Conservation (phyloP, 1,140 invertebrate species). For the Drosophila rufa region DNA sequence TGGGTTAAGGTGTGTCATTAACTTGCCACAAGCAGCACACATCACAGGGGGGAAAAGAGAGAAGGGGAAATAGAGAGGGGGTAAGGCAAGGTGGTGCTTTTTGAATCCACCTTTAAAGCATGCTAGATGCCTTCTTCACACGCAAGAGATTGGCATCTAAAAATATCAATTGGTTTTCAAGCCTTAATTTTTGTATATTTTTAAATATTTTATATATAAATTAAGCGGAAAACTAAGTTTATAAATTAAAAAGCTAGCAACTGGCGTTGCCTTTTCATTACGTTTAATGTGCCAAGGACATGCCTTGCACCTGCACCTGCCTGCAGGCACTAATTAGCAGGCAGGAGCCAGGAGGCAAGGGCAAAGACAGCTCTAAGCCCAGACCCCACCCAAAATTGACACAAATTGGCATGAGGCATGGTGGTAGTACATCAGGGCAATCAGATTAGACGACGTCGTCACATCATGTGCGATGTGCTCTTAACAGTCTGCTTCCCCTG, state of each 20-base stretch:
- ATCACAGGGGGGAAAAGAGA: neutral
- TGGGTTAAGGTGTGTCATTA: conserved; percentile 74
- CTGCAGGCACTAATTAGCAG: conserved; percentile 32
- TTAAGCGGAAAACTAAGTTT: neutral
- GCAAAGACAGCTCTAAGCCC: conserved; percentile 12
- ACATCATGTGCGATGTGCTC: conserved; percentile 57
- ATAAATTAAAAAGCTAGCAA: neutral
- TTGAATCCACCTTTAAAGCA: neutral
- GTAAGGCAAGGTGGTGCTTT: neutral
- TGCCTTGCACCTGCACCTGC: conserved; percentile 19
- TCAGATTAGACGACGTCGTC: conserved; percentile 63
- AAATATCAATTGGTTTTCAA: conserved; percentile 3
- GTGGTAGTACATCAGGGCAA: conserved; percentile 58
- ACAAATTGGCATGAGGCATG: conserved; percentile 67
- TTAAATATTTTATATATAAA: neutral
- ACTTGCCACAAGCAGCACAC: conserved; percentile 37
- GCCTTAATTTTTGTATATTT: too few relatives aligned
- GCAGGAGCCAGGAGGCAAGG: conserved; percentile 16
- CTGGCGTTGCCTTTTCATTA: conserved; percentile 21
- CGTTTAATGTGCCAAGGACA: conserved; percentile 41
- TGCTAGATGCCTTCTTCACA: neutral
- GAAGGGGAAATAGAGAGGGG: neutral
- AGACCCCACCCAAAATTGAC: conserved; percentile 53
- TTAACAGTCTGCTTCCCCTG: conserved; percentile 1
- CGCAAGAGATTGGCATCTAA: neutral